Evolutionary conservation across 2,888 invertebrate species (phyloP).

Genomic region (Drosophila prolongata): DNA sequence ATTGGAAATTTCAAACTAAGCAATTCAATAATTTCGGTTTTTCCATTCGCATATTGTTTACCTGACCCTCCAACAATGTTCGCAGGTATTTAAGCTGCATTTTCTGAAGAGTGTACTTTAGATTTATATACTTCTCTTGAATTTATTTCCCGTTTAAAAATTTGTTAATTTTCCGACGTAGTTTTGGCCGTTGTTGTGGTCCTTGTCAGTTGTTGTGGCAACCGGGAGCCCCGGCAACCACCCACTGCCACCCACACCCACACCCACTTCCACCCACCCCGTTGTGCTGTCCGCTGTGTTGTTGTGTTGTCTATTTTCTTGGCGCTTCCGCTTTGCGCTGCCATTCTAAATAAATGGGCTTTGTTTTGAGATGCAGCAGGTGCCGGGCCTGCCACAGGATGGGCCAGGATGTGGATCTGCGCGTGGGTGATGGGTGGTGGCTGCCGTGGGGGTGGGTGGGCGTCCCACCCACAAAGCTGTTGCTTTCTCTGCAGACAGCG

Average conservation of each 20-base stretch:
- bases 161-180: conserved; percentile 30
- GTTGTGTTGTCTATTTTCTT: conserved; percentile 60
- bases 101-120: conserved; percentile 6
- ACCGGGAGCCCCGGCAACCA: conserved; percentile 30
- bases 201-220: conserved; percentile 56
- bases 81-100: conserved; percentile 94
- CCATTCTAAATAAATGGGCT: conserved; percentile 72
- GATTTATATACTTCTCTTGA: background rate
- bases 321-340: conserved; percentile 69
- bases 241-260: background rate
- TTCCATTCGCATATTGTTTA: conserved; percentile 79
- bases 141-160: conserved; percentile 2
- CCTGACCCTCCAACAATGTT: conserved; percentile 91
- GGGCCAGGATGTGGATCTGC: conserved; percentile 47
- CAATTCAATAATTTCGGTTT: background rate
- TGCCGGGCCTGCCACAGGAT: conserved; percentile 71
- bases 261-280: conserved; percentile 1
- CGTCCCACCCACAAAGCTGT: conserved; percentile 50
- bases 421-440: conserved; percentile 17
- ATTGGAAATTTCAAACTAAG: too few relatives aligned
- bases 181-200: conserved; percentile 51
- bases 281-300: conserved; percentile 2
- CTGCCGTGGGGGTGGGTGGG: background rate
- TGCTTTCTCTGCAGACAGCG: conserved; percentile 50
- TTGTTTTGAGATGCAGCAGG: conserved; percentile 70